A percentile compares a stretch with the other conserved stretches of the same genome.
These are phyloP conservation scores for Novumbra hubbsi DNA, from an alignment of 2,797 vertebrate species.

Conservation along the genomic window DNA sequence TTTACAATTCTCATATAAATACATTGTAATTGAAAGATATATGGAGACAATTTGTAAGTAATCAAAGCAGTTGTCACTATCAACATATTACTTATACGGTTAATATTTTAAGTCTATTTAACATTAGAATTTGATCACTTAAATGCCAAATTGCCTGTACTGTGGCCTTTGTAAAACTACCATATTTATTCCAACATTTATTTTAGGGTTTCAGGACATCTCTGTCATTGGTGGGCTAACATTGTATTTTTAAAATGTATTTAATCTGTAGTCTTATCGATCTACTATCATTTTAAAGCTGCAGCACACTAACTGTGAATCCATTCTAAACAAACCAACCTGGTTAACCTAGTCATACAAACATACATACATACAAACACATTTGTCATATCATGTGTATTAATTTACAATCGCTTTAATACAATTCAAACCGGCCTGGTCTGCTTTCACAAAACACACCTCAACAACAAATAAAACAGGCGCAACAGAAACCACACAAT, in stretches of 20 bases:
- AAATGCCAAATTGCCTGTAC: background rate
- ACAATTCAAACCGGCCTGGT: constrained; percentile 43
- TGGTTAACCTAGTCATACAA: constrained; percentile 21
- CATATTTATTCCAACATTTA: background rate
- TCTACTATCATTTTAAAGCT: constrained; percentile 25
- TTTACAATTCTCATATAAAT: constrained; percentile 9
- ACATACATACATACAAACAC: background rate
- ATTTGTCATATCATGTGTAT: constrained; percentile 25
- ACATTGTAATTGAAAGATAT: background rate
- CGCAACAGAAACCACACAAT: constrained; percentile 68
- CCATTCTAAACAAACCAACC: constrained; percentile 37
- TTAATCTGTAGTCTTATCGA: background rate
- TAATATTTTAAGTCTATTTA: background rate
- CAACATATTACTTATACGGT: constrained; percentile 7
- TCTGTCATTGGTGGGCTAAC: constrained; percentile 52
- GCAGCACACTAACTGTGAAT: constrained; percentile 58
- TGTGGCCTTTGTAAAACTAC: background rate
- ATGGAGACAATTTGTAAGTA: background rate
- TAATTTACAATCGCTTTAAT: constrained; percentile 60
- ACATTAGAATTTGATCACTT: background rate
- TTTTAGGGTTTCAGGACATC: constrained; percentile 12
- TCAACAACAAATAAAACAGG: constrained; percentile 50
- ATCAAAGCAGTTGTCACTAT: background rate
- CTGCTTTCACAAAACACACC: constrained; percentile 48
- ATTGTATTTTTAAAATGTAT: constrained; percentile 3